Conservation (phyloP, 2,888 invertebrate species). For the Agonopterix subpropinquella region DNA sequence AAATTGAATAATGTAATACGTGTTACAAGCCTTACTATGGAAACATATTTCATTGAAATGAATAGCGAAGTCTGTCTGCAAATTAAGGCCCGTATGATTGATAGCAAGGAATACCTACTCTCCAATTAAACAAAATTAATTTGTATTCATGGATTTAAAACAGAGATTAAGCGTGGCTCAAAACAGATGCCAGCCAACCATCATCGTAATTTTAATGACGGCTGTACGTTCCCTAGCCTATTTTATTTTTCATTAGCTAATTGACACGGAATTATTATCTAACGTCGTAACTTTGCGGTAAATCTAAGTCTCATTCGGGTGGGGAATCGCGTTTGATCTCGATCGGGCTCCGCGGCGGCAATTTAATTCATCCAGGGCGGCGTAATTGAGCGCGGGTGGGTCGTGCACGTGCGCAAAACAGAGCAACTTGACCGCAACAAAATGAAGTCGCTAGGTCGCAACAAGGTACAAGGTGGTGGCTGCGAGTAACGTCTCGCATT, state of each 20-base stretch:
- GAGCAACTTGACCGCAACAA: slow-evolving; percentile 65
- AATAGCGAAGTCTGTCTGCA: too few relatives aligned
- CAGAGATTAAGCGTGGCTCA: slow-evolving; percentile 17
- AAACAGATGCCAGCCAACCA: slow-evolving; percentile 61
- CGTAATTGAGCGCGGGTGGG: slow-evolving; percentile 48
- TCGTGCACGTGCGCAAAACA: slow-evolving; percentile 56
- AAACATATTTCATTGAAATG: too few relatives aligned
- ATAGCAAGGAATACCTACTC: neutral
- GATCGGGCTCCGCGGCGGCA: slow-evolving; percentile 26
- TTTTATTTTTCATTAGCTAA: slow-evolving; percentile 75
- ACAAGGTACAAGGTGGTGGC: slow-evolving; percentile 30
- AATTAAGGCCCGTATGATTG: too few relatives aligned
- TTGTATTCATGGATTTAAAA: slow-evolving; percentile 1
- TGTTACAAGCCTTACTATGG: neutral
- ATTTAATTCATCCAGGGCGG: slow-evolving; percentile 61
- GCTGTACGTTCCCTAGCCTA: slow-evolving; percentile 47
- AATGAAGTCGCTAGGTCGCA: slow-evolving; percentile 49
- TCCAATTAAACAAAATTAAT: slow-evolving; percentile 4
- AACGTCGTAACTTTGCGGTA: slow-evolving; percentile 56
- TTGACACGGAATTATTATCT: slow-evolving; percentile 70
- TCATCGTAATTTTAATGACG: slow-evolving; percentile 67
- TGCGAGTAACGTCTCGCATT: slow-evolving; percentile 65
- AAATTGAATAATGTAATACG: slow-evolving; percentile 6
- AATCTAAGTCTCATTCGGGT: slow-evolving; percentile 40
- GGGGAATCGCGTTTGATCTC: slow-evolving; percentile 58